Evolutionary conservation across 2,797 vertebrate species (phyloP).

Genomic region (Schizothorax lantsangensis): DNA sequence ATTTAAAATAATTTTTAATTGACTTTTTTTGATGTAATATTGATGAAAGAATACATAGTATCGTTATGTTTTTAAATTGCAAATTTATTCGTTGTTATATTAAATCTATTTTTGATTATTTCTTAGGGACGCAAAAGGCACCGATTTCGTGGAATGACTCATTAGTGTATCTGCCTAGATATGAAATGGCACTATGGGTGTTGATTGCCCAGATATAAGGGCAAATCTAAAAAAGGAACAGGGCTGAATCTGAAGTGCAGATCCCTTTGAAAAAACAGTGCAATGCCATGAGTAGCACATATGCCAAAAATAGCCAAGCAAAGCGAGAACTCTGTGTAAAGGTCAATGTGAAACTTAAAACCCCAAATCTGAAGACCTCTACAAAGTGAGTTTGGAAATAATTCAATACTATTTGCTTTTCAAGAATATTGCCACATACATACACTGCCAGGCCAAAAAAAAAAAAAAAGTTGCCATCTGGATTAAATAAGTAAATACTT

Average conservation of each 20-base stretch:
- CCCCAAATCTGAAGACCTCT: slow-evolving; percentile 36
- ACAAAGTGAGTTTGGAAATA: slow-evolving; percentile 4
- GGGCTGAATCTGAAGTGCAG: slow-evolving; percentile 52
- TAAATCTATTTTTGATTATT: too few relatives aligned
- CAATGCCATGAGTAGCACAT: slow-evolving; percentile 59
- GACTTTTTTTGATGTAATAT: too few relatives aligned
- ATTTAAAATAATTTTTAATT: too few relatives aligned
- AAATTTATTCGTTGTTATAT: too few relatives aligned
- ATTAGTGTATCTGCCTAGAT: not conserved
- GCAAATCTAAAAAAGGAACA: slow-evolving; percentile 23
- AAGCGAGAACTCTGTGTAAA: slow-evolving; percentile 76
- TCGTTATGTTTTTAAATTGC: too few relatives aligned
- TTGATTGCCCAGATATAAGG: not conserved
- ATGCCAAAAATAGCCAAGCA: slow-evolving; percentile 77
- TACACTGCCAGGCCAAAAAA: not conserved
- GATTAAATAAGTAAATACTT: not conserved
- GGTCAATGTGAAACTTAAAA: slow-evolving; percentile 72
- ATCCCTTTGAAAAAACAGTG: slow-evolving; percentile 71
- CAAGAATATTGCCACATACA: slow-evolving; percentile 15
- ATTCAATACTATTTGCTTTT: not conserved
- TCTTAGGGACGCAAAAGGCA: too few relatives aligned
- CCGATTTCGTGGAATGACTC: too few relatives aligned
- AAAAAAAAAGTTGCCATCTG: not conserved
- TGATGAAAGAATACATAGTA: too few relatives aligned
- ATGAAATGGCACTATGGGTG: not conserved